Base-by-base conservation (phyloP, 2,888 invertebrate species). In the Coecobrya sp. region DNA sequence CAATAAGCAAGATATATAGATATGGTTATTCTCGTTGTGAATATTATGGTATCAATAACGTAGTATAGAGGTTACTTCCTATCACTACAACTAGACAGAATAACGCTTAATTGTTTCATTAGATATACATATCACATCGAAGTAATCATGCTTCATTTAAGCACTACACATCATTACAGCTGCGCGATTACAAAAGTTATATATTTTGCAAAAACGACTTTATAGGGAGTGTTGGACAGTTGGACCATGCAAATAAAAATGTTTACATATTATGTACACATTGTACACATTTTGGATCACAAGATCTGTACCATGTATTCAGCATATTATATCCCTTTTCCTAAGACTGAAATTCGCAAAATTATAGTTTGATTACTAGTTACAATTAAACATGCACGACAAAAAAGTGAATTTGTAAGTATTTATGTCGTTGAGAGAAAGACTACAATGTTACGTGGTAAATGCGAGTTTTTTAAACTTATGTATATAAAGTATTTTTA, bases 361-460 rank as follows among this genome's bases (percentile, higher is more conserved):
- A 7, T 4, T 16, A 30, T 5, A 36, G 36, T 3, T 16, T 68
- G 19, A n/a, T 0, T 25, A 65, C 27, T 65, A 8, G n/a, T 45
- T 22, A 45, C 10, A 25, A 76, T n/a, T 25, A 25, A 45, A 76
- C 19, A 0, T 49, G 45, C 19, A 8, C 22, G 52, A 27, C 27
- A 68, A 22, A 65, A 65, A 27, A 30, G n/a, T 52, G 16, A 79
- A 79, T 79, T n/a, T 25, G 79, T 76, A 73, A 27, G 62, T 65
- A 84, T n/a, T n/a, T 87, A 76, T 82, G 52, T 89, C 82, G 89
- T 84, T 89, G 84, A 59, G 55, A 84, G 89, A 89, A 89, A 89
- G 89, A 89, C 89, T 89, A 89, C 42, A 65, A 59, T 82, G 84
- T 84, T 62, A 42, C n/a, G 10, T 81, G 55, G 81, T 84, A 84